Percentiles rank a stretch among this genome's conserved stretches.
phyloP scores from a whole-genome alignment of 2,888 invertebrate species.

The Lasioglossum figueresi region DNA sequence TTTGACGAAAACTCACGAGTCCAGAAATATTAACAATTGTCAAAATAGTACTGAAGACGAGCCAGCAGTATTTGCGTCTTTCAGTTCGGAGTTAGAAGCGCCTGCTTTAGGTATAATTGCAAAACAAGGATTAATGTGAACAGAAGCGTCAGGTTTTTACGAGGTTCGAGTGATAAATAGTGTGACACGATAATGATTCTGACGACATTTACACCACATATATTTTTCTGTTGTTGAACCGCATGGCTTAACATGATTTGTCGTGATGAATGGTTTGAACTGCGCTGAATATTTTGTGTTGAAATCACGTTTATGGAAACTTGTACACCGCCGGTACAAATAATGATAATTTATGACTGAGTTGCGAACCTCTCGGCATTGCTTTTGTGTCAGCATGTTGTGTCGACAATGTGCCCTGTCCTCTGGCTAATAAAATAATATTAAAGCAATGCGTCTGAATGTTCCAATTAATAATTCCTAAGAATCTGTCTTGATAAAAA shows the following conservation, averaged over 20 bases:
- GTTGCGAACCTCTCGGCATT: slow-evolving; percentile 35
- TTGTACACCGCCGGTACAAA: slow-evolving; percentile 33
- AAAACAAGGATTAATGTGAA: neutral
- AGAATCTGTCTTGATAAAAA: neutral
- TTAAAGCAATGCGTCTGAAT: neutral
- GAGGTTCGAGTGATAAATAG: slow-evolving; percentile 60
- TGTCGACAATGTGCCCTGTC: neutral
- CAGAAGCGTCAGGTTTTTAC: slow-evolving; percentile 8
- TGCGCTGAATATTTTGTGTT: slow-evolving; percentile 48
- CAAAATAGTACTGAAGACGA: neutral
- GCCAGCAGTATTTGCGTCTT: neutral
- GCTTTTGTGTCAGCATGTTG: neutral
- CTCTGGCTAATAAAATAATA: neutral
- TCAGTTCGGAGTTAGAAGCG: neutral
- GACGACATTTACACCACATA: slow-evolving; percentile 58
- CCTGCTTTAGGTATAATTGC: neutral
- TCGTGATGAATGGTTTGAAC: slow-evolving; percentile 62
- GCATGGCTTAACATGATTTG: slow-evolving; percentile 55
- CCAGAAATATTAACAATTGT: neutral
- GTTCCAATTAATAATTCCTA: neutral
- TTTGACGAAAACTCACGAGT: neutral
- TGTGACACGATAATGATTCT: slow-evolving; percentile 27
- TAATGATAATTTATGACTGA: slow-evolving; percentile 31
- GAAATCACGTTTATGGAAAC: slow-evolving; percentile 59
- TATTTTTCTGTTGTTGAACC: slow-evolving; percentile 56